A percentile compares a stretch with the other conserved stretches of the same genome.
phyloP scores from a whole-genome alignment of 2,888 invertebrate species.

The Melipona bicolor region DNA sequence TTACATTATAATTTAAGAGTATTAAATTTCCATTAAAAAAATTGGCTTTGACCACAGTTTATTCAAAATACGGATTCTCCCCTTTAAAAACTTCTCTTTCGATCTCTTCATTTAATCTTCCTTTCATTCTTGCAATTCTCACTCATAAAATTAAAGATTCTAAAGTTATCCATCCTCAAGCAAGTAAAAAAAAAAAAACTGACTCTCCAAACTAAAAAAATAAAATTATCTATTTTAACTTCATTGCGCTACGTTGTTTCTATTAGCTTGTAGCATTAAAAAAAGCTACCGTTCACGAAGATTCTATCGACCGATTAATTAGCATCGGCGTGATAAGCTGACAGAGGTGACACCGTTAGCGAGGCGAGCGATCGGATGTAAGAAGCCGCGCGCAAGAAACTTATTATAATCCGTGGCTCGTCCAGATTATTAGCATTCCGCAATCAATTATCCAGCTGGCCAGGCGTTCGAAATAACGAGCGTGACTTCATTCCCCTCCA shows the following conservation, averaged over 20 bases:
- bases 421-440: constrained; percentile 82
- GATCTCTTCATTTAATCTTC: background rate
- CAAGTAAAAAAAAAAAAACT: background rate
- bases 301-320: constrained; percentile 53
- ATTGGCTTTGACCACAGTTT: too few species aligned
- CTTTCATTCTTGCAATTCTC: background rate
- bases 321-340: constrained; percentile 66
- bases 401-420: constrained; percentile 81
- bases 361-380: constrained; percentile 42
- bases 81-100: too few species aligned
- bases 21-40: too few species aligned
- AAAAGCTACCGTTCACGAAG: constrained; percentile 37
- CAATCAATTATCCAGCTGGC: constrained; percentile 80
- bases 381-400: constrained; percentile 76
- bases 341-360: constrained; percentile 53
- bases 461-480: constrained; percentile 50
- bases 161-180: background rate
- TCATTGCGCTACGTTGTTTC: too few species aligned
- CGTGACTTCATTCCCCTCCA: constrained; percentile 3
- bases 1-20: too few species aligned
- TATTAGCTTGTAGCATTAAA: too few species aligned
- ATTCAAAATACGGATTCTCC: too few species aligned
- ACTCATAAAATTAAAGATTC: background rate
- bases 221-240: too few species aligned
- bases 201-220: background rate